Conservation (phyloP, 2,888 invertebrate genomes). For the Hypsopygia costalis region DNA sequence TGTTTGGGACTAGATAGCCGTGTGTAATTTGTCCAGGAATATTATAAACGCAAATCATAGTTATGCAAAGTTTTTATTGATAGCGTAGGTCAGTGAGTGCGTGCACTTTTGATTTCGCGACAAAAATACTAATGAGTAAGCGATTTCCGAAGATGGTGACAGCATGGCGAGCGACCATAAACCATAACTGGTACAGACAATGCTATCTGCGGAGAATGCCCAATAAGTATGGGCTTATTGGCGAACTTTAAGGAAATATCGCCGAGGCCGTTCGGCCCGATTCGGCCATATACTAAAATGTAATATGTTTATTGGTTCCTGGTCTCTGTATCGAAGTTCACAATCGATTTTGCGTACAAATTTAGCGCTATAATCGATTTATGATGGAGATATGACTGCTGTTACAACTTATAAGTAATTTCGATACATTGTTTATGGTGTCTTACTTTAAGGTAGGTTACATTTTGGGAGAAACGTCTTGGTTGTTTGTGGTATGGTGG, state of each 20-base stretch:
- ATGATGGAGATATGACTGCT: slow-evolving; percentile 31
- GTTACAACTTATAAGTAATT: slow-evolving; percentile 27
- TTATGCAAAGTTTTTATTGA: too few relatives aligned
- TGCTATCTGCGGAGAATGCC: slow-evolving; percentile 36
- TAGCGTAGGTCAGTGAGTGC: slow-evolving; percentile 37
- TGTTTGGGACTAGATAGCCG: too few relatives aligned
- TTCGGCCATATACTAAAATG: slow-evolving; percentile 56
- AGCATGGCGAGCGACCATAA: slow-evolving; percentile 40
- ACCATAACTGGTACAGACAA: slow-evolving; percentile 47
- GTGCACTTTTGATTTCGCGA: slow-evolving; percentile 38
- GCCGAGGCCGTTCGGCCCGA: slow-evolving; percentile 46
- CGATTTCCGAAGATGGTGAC: slow-evolving; percentile 41
- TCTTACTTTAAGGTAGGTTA: slow-evolving; percentile 9
- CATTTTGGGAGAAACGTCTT: slow-evolving; percentile 7
- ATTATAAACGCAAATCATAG: too few relatives aligned
- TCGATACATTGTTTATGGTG: slow-evolving; percentile 15
- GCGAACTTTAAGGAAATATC: slow-evolving; percentile 60
- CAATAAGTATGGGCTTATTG: slow-evolving; percentile 44
- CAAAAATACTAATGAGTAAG: slow-evolving; percentile 46
- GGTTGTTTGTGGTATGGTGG: slow-evolving; percentile 6
- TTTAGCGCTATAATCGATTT: slow-evolving; percentile 47
- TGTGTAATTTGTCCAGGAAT: too few relatives aligned
- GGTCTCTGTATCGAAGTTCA: slow-evolving; percentile 38
- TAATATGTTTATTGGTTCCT: slow-evolving; percentile 62
- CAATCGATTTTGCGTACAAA: slow-evolving; percentile 28